These are phyloP conservation scores for Desmophyllum pertusum DNA, from an alignment of 92 coral and sea anemone species.

Conservation along the genomic window DNA sequence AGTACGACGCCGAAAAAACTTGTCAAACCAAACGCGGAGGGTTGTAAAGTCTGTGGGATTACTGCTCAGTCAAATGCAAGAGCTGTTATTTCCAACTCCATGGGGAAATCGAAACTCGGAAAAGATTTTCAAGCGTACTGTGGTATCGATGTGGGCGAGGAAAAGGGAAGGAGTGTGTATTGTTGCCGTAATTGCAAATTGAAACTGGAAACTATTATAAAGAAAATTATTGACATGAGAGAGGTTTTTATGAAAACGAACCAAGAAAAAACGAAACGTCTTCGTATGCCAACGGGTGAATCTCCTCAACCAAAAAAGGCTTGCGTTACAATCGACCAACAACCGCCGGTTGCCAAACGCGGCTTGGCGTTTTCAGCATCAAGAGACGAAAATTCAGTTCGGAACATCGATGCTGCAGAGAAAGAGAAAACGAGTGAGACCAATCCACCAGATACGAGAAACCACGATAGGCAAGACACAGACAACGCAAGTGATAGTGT, in stretches of 20 bases:
- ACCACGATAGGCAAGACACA: too few species aligned
- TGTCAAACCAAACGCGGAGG: conserved; percentile 9
- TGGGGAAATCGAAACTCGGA: conserved; percentile 29
- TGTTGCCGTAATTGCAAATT: not conserved
- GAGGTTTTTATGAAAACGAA: not conserved
- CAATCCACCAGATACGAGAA: too few species aligned
- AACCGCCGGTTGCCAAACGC: not conserved
- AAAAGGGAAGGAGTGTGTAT: not conserved
- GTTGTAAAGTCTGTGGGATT: conserved; percentile 38
- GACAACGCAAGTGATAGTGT: too few species aligned
- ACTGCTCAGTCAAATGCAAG: conserved; percentile 9
- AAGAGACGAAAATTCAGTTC: too few species aligned
- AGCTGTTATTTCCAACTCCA: conserved; percentile 25
- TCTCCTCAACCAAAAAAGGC: not conserved
- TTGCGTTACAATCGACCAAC: not conserved
- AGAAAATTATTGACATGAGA: not conserved
- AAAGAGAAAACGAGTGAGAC: too few species aligned
- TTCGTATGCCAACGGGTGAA: not conserved
- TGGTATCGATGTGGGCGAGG: conserved; percentile 10
- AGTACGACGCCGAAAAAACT: conserved; percentile 1
- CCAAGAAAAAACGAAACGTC: not conserved
- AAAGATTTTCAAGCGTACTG: conserved; percentile 31
- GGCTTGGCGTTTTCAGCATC: too few species aligned
- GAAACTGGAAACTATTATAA: not conserved
- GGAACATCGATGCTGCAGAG: too few species aligned